Base-by-base conservation (phyloP, 2,113 vertebrate genomes). In the Aspiorhynchus laticeps region DNA sequence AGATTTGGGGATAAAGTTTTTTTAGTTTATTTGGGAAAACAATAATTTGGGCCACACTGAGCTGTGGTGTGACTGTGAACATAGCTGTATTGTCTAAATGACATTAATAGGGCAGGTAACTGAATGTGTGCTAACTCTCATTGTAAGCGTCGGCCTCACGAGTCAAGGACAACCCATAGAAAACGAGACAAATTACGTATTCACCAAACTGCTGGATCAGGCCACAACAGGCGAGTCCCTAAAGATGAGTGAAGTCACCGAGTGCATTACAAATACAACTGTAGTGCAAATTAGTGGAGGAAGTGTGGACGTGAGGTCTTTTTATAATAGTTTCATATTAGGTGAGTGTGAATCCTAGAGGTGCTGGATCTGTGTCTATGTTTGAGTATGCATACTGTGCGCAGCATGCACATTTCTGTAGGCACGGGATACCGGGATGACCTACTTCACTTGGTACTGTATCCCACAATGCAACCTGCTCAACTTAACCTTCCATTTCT, bases 231-330 rank as follows among this genome's bases (percentile, higher is more conserved):
- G n/a, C 48, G 21, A 75, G 69, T 84, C 69, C 67, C 83, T 74
- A 74, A 75, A 75, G 83, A 84, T 38, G 48, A 74, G 51, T 56
- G 33, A 74, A 84, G 83, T 59, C 83, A 84, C 24, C 1, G 67
- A 84, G 67, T 84, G 69, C 48, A 84, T 74, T 74, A 84, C 48
- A 84, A 84, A 84, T 84, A 84, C 83, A 84, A 84, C 83, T 84
- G 83, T 74, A 84, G 83, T 74, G 69, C 69, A 84, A 84, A 84
- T 84, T 73, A 84, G 48, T 26, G 48, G 48, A 24, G 48, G 69
- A 84, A 84, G 83, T 56, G 69, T 74, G n/a, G 69, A 59, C 69
- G 83, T 84, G 83, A 84, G 67, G 69, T 84, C 48, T 56, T 84
- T 84, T 74, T 59, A n/a, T 53, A 84, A 41, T 38, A 38, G 26